Percentiles rank a stretch among this genome's conserved stretches.
phyloP scores from a whole-genome alignment of 2,113 vertebrate species.

The Rhizomys pruinosus region DNA sequence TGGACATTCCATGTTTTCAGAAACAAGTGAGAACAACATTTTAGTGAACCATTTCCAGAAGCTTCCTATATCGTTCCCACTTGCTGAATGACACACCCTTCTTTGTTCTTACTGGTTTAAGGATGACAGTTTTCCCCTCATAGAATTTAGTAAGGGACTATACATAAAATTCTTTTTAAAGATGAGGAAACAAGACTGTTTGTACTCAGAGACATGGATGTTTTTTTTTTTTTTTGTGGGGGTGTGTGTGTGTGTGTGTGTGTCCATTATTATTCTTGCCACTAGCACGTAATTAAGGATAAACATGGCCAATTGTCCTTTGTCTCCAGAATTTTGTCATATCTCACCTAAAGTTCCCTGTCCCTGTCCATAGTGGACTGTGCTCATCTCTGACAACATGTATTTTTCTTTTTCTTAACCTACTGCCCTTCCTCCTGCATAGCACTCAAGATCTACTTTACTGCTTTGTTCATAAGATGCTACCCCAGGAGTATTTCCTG shows the following conservation, averaged over 20 bases:
- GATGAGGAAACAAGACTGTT: background rate
- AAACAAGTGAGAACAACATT: background rate
- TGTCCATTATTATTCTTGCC: constrained; percentile 23
- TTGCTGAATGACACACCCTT: too few relatives aligned
- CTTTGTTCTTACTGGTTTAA: background rate
- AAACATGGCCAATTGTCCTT: constrained; percentile 45
- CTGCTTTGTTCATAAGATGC: background rate
- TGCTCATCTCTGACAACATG: background rate
- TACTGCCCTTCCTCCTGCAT: background rate
- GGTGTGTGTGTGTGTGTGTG: too few relatives aligned
- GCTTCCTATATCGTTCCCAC: background rate
- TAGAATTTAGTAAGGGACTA: background rate
- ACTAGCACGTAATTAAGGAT: constrained; percentile 49
- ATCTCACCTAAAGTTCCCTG: constrained; percentile 2
- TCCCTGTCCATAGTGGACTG: background rate
- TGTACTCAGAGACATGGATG: background rate
- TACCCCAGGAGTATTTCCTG: background rate
- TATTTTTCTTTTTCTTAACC: background rate
- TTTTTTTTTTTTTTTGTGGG: too few relatives aligned
- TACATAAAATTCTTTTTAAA: background rate
- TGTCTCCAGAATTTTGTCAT: constrained; percentile 32
- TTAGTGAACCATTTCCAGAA: background rate
- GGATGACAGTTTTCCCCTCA: background rate
- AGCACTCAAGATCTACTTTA: background rate
- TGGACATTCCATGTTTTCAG: background rate